Percentiles rank a stretch among this genome's conserved stretches.
Evolutionary conservation across 1,140 invertebrate species (phyloP).

Genomic region (Pseudomyrmex cubaensis): DNA sequence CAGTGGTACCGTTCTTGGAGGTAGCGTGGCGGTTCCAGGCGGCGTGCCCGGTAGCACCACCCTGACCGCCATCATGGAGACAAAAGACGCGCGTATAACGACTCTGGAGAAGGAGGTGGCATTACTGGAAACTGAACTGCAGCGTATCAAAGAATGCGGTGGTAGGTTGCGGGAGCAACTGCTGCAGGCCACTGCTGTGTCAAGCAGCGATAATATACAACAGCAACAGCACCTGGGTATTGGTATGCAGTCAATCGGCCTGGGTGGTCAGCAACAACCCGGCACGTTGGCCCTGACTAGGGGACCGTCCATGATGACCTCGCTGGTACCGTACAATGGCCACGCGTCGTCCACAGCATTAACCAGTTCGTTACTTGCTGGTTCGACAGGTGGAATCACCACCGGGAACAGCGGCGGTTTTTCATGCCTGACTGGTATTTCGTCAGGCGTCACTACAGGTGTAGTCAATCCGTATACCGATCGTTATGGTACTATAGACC

Average conservation of each 20-base stretch:
- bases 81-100: slow-evolving; percentile 93
- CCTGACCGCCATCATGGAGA: slow-evolving; percentile 91
- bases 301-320: slow-evolving; percentile 76
- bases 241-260: slow-evolving; percentile 49
- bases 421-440: slow-evolving; percentile 80
- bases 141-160: slow-evolving; percentile 87
- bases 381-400: slow-evolving; percentile 77
- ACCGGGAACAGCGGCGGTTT: slow-evolving; percentile 66
- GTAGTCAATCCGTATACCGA: slow-evolving; percentile 82
- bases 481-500: slow-evolving; percentile 70
- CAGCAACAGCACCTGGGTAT: slow-evolving; percentile 69
- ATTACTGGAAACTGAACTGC: slow-evolving; percentile 89
- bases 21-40: slow-evolving; percentile 85
- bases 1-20: slow-evolving; percentile 87
- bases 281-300: slow-evolving; percentile 72
- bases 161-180: slow-evolving; percentile 81
- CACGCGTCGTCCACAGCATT: slow-evolving; percentile 72
- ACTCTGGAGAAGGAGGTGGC: slow-evolving; percentile 93
- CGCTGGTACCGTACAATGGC: slow-evolving; percentile 76
- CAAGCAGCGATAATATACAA: slow-evolving; percentile 57
- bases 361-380: slow-evolving; percentile 80
- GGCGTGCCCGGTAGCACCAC: slow-evolving; percentile 89
- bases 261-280: slow-evolving; percentile 71
- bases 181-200: slow-evolving; percentile 79
- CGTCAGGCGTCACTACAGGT: slow-evolving; percentile 84